Base-by-base conservation (phyloP, 2,797 vertebrate species). In the Odontamblyopus lacepedii region DNA sequence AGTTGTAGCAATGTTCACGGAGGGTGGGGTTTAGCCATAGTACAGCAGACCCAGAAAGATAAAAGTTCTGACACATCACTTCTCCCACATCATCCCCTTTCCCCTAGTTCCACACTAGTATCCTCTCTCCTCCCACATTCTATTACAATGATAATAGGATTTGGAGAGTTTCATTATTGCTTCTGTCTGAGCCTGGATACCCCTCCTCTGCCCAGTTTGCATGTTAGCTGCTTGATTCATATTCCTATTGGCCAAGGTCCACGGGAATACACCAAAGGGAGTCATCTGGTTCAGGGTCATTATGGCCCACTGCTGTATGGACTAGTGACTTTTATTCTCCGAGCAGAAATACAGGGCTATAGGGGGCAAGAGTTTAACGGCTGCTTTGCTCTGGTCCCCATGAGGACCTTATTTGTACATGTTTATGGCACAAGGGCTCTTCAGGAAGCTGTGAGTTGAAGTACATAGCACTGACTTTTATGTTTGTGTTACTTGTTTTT, bases 71-170 rank as follows among this genome's bases (percentile, higher is more conserved):
- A 50, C 44, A 70, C 63, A 70, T 30, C 74, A 79, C 72, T 73
- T 63, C 71, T 80, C 77, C 64, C 71, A 73, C 77, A 76, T 86
- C 70, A 77, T 77, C 71, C 73, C 75, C 72, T 69, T 69, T 61
- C 71, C 66, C 69, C 77, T 76, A 27, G 41, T 66, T 53, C 82
- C 78, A 74, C 73, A 63, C 78, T 79, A 68, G 79, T 51, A 77
- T 85, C 77, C 72, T 74, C 77, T 83, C 82, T 78, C 75, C 86
- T 82, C 88, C 86, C 83, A 85, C 73, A 59, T 91, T 83, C 89
- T 84, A 91, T 93, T 91, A 90, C 89, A 78, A 88, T 90, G 89
- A 86, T 91, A 93, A 93, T 92, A 87, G 91, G 91, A 92, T 93
- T 89, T 85, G 82, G 89, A 85, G 85, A 85, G 78, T 80, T 85